Base-by-base conservation (phyloP, 2,888 invertebrate species). In the Microplitis manilae region DNA sequence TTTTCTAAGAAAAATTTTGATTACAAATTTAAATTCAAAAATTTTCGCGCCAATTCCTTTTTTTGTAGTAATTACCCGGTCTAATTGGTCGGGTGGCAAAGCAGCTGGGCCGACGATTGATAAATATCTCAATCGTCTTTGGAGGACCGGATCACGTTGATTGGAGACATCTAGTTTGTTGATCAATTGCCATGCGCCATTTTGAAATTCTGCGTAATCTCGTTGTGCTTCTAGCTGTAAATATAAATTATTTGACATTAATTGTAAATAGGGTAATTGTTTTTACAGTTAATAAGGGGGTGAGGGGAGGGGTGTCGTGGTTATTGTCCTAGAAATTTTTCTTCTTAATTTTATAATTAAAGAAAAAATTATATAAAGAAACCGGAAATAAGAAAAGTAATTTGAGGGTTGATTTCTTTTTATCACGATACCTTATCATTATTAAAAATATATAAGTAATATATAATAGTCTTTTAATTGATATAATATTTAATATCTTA, bases 81-180 rank as follows among this genome's bases (percentile, higher is more conserved):
- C 96, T 7, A 96, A 90, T 85, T 96, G 95, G 86, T 96, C 96
- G 8, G 95, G 94, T 0, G 96, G 94, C 71, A 97, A 89, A 0
- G 96, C 96, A 62, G 96, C 94, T 2, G 96, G 95, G 9, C 97
- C 97, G 17, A 96, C 95, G 79, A 95, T 94, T 6, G 96, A 94
- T 50, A 96, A 92, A 81, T 94, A 92, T 82, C 93, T 91, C 62
- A 97, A 91, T 87, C 96, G 95, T 75, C 97, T 91, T 86, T 93
- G 94, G 0, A 95, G 91, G 41, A 91, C 90, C 38, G 93, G 92
- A 90, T 97, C 95, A 8, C 93, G 92, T 77, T 96, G 50, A 13
- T 50, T 50, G 13, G 50, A 50, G 13, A 50, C 50, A 7, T 50
- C 50, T 13, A 50, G 50, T 13, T 50, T 50, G 50, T 50, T 50